Conservation (phyloP, 92 coral and sea anemone species). For the Epizoanthus rinbou region DNA sequence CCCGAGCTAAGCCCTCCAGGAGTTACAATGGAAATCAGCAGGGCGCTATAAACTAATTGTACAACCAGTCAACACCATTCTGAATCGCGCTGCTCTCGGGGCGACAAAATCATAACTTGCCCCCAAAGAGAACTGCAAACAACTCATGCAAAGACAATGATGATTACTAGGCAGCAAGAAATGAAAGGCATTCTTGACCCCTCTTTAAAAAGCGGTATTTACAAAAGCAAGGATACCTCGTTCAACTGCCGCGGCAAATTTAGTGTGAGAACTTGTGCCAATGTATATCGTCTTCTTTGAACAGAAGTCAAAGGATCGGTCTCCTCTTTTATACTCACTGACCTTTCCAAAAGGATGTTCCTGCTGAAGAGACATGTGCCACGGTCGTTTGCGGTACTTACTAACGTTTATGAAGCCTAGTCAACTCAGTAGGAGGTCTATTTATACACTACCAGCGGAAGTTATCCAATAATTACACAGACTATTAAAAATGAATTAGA, state of each 20-base stretch:
- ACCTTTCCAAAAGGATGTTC: slow-evolving; percentile 7
- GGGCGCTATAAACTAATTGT: slow-evolving; percentile 56
- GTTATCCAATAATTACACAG: slow-evolving; percentile 77
- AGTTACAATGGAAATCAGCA: slow-evolving; percentile 40
- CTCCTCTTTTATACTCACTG: background rate
- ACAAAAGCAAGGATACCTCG: slow-evolving; percentile 26
- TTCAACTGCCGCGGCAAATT: background rate
- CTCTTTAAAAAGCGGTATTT: slow-evolving; percentile 41
- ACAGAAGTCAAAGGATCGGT: background rate
- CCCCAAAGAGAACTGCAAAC: slow-evolving; percentile 52
- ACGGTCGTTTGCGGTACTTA: background rate
- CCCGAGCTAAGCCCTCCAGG: slow-evolving; percentile 37
- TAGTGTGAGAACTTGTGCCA: too few relatives aligned
- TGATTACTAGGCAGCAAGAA: slow-evolving; percentile 45
- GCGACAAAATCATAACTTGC: slow-evolving; percentile 45
- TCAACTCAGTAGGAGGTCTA: slow-evolving; percentile 90
- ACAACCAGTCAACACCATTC: slow-evolving; percentile 64
- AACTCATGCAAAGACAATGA: slow-evolving; percentile 70
- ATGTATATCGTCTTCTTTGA: background rate
- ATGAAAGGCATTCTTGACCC: slow-evolving; percentile 63
- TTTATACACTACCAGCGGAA: slow-evolving; percentile 77
- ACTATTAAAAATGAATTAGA: slow-evolving; percentile 84
- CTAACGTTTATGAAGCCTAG: slow-evolving; percentile 19
- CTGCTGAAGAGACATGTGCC: slow-evolving; percentile 12
- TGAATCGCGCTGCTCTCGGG: slow-evolving; percentile 44